These are phyloP conservation scores for Maccullochella peelii DNA, from an alignment of 2,113 vertebrate genomes.

Conservation along the genomic window DNA sequence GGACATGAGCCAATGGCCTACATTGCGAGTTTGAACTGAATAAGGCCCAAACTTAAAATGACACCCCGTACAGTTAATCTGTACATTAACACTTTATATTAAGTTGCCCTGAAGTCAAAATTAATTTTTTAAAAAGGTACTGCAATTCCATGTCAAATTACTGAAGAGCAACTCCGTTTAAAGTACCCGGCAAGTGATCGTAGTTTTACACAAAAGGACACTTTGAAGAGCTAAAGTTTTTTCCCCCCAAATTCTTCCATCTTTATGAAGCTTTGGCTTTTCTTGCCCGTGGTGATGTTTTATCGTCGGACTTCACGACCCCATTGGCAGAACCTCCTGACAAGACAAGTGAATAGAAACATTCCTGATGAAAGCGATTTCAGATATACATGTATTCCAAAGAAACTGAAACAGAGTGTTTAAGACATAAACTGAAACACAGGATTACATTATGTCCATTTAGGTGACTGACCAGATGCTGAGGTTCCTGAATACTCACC, in stretches of 20 bases:
- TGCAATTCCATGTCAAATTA: conserved; percentile 45
- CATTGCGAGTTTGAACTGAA: conserved; percentile 19
- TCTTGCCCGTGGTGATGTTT: conserved; percentile 83
- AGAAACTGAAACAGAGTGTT: background rate
- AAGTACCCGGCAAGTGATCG: conserved; percentile 59
- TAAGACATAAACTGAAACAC: background rate
- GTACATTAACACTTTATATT: conserved; percentile 46
- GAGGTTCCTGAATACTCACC: conserved; percentile 74
- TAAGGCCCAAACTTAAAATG: conserved; percentile 49
- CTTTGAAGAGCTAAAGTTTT: conserved; percentile 64
- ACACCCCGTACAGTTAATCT: conserved; percentile 34
- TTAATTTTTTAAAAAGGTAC: conserved; percentile 29
- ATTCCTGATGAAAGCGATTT: background rate
- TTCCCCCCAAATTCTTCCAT: background rate
- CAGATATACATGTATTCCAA: background rate
- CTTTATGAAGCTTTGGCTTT: conserved; percentile 86
- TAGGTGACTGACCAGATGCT: background rate
- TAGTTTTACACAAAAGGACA: conserved; percentile 74
- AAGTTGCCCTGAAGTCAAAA: conserved; percentile 67
- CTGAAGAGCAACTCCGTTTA: conserved; percentile 46
- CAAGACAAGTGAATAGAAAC: conserved; percentile 32
- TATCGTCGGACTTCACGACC: conserved; percentile 83
- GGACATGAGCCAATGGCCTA: conserved; percentile 33
- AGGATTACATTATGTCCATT: background rate
- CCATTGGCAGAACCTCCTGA: conserved; percentile 84